These are phyloP conservation scores for Ephestia elutella DNA, from an alignment of 1,140 invertebrate genomes.

Conservation along the genomic window DNA sequence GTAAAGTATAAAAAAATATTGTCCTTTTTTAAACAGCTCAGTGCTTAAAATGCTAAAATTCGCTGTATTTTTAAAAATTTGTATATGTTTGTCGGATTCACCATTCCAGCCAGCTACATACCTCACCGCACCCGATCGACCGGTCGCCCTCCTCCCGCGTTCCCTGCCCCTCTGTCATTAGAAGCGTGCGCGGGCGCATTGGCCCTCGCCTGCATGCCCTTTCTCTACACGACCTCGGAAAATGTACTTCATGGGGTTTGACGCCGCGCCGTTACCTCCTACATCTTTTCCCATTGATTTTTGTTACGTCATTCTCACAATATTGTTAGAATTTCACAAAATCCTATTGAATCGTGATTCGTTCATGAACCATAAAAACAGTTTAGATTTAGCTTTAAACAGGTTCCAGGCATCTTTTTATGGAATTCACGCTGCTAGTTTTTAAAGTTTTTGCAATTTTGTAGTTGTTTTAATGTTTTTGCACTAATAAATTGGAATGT, in stretches of 20 bases:
- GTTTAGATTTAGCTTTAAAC: background rate
- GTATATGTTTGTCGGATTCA: no score
- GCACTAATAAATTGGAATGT: no score
- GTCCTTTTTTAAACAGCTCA: no score
- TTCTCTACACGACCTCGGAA: slow-evolving; percentile 20
- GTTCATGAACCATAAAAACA: background rate
- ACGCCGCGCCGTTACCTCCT: background rate
- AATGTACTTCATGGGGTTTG: slow-evolving; percentile 5
- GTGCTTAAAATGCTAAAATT: no score
- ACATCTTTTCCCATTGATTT: no score
- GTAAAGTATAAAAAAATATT: no score
- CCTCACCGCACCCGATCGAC: slow-evolving; percentile 43
- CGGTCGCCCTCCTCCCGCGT: slow-evolving; percentile 26
- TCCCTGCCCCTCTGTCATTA: slow-evolving; percentile 50
- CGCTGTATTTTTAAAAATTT: no score
- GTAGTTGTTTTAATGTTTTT: background rate
- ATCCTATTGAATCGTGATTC: no score
- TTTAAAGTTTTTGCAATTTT: background rate
- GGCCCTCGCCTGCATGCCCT: slow-evolving; percentile 51
- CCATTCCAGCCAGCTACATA: slow-evolving; percentile 30
- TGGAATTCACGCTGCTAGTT: background rate
- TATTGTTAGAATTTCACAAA: no score
- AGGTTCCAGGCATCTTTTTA: background rate
- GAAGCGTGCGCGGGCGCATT: slow-evolving; percentile 69
- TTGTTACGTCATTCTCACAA: no score